Evolutionary conservation across 2,888 invertebrate species (phyloP), one percentile per base, ranked within the genome.

Genomic region (Protula sp.): DNA sequence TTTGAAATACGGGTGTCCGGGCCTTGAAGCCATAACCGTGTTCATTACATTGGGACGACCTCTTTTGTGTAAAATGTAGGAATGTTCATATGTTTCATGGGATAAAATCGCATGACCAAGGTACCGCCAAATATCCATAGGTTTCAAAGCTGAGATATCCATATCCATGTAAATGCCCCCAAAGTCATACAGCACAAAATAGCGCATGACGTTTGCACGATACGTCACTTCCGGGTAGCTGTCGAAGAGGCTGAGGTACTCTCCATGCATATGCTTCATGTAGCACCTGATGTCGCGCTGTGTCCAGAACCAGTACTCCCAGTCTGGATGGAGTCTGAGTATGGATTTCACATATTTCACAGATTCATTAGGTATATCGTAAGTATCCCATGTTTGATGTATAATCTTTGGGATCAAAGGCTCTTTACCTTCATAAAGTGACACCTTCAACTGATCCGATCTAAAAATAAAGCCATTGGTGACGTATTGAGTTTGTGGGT

Each of bases 121-220:
- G 5, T 3, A 19, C 2, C 29, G 4, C 22, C 5, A 4, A n/a
- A 9, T 4, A 50, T 38, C 53, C 45, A 58, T 28, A 5, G 54
- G 54, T 22, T 29, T n/a, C 28, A 58, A 38, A 14, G 27, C 4
- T 28, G 30, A 38, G 27, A 58, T 45, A 50, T 58, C 58, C 3
- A 58, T 22, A 26, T 58, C 58, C 27, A 47, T 47, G 38, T 27
- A 31, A n/a, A 58, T 27, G 14, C 58, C 58, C 14, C 58, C 58
- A 5, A 38, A 24, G 3, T 54, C 28, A 47, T 58, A 55, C 26
- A 58, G 27, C 2, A 58, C 19, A 24, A 58, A 54, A 45, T 28
- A 48, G 2, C 47, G 9, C 14, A 50, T 19, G 24, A 22, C 24
- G 24, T 50, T 22, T 9, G 50, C 24, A 22, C 24, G 14, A 26